These are phyloP conservation scores for Ammodramus savannarum DNA, from an alignment of 2,113 vertebrate species.

Conservation along the genomic window DNA sequence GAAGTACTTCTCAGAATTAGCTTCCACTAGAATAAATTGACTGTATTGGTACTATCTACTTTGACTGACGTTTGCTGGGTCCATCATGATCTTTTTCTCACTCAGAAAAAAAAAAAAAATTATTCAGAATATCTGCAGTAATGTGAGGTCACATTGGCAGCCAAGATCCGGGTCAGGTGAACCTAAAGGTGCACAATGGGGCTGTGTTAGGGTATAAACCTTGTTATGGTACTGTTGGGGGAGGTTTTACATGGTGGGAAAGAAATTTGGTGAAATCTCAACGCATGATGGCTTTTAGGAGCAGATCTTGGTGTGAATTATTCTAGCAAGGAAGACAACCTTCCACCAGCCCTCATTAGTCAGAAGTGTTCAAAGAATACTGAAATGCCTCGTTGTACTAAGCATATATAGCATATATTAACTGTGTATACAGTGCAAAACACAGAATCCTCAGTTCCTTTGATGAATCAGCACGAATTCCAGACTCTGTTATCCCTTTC, in stretches of 20 bases:
- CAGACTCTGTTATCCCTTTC: not conserved
- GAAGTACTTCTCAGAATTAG: not conserved
- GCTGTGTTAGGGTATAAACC: not conserved
- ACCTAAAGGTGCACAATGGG: not conserved
- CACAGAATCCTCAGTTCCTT: not conserved
- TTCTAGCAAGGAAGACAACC: not conserved
- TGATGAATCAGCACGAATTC: rapidly evolving
- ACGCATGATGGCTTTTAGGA: not conserved
- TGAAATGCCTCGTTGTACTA: not conserved
- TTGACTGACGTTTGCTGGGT: not conserved
- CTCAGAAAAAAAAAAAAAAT: not conserved
- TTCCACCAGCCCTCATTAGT: not conserved
- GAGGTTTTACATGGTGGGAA: rapidly evolving
- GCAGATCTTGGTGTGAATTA: not conserved
- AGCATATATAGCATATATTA: too few species aligned
- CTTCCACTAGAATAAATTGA: not conserved
- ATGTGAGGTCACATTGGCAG: not conserved
- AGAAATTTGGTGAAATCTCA: not conserved
- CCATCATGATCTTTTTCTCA: not conserved
- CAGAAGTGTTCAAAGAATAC: not conserved
- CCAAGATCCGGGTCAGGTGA: not conserved
- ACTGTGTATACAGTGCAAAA: not conserved
- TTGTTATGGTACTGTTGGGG: not conserved
- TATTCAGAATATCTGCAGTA: not conserved
- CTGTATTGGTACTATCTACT: not conserved